These are phyloP conservation scores for Diplazon laetatorius DNA, from an alignment of 2,888 invertebrate genomes.

Conservation along the genomic window DNA sequence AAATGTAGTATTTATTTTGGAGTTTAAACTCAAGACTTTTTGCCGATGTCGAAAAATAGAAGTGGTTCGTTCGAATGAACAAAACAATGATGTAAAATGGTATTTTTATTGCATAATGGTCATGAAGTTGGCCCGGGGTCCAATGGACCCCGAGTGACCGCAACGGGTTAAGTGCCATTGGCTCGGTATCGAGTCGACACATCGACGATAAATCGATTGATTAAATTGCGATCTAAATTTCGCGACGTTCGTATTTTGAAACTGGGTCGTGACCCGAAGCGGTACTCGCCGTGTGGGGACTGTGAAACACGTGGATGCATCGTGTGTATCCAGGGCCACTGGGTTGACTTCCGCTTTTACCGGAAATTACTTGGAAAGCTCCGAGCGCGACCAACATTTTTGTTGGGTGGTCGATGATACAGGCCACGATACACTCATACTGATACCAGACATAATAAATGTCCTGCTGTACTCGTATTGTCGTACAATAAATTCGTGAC, in stretches of 20 bases:
- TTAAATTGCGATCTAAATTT: slow-evolving; percentile 33
- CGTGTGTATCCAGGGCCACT: background rate
- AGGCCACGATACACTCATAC: background rate
- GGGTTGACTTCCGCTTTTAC: slow-evolving; percentile 16
- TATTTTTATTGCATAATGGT: too few species aligned
- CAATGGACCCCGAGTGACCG: too few species aligned
- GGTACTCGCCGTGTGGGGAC: background rate
- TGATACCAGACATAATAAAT: background rate
- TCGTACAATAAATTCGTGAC: too few species aligned
- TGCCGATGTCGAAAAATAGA: too few species aligned
- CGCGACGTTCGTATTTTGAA: slow-evolving; percentile 43
- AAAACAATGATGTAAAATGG: too few species aligned
- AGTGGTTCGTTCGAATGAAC: too few species aligned
- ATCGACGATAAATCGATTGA: slow-evolving; percentile 33
- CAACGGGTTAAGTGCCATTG: background rate
- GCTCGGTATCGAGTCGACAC: background rate
- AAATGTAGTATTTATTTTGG: too few species aligned
- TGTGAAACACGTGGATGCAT: slow-evolving; percentile 7
- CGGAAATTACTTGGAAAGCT: slow-evolving; percentile 29
- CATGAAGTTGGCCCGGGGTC: too few species aligned
- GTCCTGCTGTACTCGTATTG: background rate
- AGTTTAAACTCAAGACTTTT: too few species aligned
- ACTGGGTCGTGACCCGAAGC: slow-evolving; percentile 53
- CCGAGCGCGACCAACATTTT: slow-evolving; percentile 11
- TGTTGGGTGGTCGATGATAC: background rate